A percentile compares a stretch with the other conserved stretches of the same genome.
These are phyloP conservation scores for Drosophila kanekoi DNA, from an alignment of 2,888 invertebrate genomes.

Conservation along the genomic window DNA sequence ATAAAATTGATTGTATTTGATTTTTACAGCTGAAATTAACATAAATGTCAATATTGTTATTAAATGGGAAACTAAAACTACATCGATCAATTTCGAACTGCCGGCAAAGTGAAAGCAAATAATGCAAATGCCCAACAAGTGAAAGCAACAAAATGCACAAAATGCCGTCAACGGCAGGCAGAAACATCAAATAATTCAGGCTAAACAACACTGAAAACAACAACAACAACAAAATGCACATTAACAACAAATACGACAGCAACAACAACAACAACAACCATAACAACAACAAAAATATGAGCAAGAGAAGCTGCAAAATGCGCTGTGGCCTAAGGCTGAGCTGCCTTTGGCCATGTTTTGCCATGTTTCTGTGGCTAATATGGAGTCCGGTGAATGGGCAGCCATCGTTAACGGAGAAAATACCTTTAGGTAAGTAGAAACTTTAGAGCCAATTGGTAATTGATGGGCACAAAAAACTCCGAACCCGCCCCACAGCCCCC, in stretches of 20 bases:
- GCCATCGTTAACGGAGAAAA: conserved; percentile 85
- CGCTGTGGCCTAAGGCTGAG: conserved; percentile 78
- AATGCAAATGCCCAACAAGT: conserved; percentile 54
- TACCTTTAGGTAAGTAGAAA: conserved; percentile 84
- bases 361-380: conserved; percentile 78
- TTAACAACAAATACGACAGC: conserved; percentile 21
- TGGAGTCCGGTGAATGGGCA: conserved; percentile 81
- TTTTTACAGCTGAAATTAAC: neutral
- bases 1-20: too few species aligned
- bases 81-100: conserved; percentile 28
- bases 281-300: conserved; percentile 15
- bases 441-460: conserved; percentile 34
- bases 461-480: conserved; percentile 10
- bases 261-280: conserved; percentile 37
- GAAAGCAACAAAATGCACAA: conserved; percentile 55
- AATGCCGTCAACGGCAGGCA: conserved; percentile 51
- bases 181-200: conserved; percentile 38
- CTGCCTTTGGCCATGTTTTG: conserved; percentile 76
- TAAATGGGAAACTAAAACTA: conserved; percentile 13
- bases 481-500: neutral
- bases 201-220: conserved; percentile 28
- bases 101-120: conserved; percentile 32
- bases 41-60: conserved; percentile 35
- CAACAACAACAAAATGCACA: conserved; percentile 22
- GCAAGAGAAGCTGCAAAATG: conserved; percentile 74